phyloP scores from a whole-genome alignment of 2,113 vertebrate species.

The Anser brachyrhynchus region DNA sequence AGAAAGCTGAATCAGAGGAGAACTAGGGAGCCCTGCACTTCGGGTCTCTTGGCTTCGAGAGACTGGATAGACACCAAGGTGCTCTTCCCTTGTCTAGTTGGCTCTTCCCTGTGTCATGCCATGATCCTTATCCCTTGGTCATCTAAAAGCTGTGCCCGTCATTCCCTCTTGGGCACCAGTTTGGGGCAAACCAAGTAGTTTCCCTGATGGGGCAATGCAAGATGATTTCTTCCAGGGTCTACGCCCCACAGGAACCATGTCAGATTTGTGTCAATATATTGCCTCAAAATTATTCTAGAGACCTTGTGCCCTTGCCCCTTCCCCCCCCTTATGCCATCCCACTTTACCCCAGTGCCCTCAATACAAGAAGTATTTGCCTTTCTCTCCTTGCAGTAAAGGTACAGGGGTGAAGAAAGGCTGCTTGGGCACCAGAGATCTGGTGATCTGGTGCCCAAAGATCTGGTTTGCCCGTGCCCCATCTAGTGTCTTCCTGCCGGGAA shows the following conservation, averaged over 20 bases:
- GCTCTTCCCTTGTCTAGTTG: not conserved
- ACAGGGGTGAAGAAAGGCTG: not conserved
- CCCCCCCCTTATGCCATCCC: not conserved
- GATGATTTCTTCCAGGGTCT: not conserved
- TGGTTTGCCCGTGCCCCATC: not conserved
- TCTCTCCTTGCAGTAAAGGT: not conserved
- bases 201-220: not conserved
- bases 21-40: not conserved
- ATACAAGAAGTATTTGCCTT: not conserved
- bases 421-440: not conserved
- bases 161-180: not conserved
- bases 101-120: not conserved
- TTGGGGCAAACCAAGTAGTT: not conserved
- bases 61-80: not conserved
- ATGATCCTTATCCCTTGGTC: not conserved
- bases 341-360: not conserved
- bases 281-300: not conserved
- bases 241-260: not conserved
- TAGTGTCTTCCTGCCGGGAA: not conserved
- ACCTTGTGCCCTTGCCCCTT: not conserved
- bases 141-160: not conserved
- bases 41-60: not conserved
- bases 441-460: not conserved
- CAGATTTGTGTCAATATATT: not conserved
- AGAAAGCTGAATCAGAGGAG: not conserved